Conservation (phyloP, 1,140 invertebrate species). For the Trichoplusia ni region DNA sequence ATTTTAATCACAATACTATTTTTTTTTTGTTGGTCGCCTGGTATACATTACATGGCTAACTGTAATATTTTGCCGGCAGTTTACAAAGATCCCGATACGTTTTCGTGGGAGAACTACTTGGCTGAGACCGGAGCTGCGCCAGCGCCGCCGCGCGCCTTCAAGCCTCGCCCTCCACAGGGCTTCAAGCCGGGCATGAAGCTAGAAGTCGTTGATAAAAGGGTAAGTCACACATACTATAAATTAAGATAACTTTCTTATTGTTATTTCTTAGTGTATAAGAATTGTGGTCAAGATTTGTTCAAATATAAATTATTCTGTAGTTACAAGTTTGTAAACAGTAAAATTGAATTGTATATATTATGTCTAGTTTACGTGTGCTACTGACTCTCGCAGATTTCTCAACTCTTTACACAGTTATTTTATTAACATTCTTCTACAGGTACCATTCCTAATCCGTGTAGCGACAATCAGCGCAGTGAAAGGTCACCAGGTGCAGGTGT, state of each 20-base stretch:
- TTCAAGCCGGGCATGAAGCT: constrained; percentile 94
- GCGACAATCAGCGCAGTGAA: constrained; percentile 91
- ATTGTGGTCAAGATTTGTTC: no score
- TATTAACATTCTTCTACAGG: constrained; percentile 53
- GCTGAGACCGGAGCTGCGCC: constrained; percentile 87
- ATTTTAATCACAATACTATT: no score
- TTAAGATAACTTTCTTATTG: no score
- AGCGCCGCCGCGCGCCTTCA: constrained; percentile 93
- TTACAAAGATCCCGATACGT: constrained; percentile 87
- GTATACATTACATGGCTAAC: no score
- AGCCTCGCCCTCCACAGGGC: constrained; percentile 88
- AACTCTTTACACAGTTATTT: no score
- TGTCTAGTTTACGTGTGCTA: not conserved
- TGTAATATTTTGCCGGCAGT: constrained; percentile 76
- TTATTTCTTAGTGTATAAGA: no score
- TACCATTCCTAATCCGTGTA: constrained; percentile 89
- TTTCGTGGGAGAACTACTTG: constrained; percentile 94
- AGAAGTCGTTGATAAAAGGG: constrained; percentile 94
- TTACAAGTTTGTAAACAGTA: no score
- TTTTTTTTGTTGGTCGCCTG: no score
- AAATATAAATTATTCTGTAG: no score
- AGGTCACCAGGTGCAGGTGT: constrained; percentile 90
- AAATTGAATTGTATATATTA: no score
- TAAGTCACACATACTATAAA: constrained; percentile 73
- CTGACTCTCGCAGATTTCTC: no score